A percentile compares a stretch with the other conserved stretches of the same genome.
phyloP scores from a whole-genome alignment of 2,797 vertebrate genomes.

The Vultur gryphus region DNA sequence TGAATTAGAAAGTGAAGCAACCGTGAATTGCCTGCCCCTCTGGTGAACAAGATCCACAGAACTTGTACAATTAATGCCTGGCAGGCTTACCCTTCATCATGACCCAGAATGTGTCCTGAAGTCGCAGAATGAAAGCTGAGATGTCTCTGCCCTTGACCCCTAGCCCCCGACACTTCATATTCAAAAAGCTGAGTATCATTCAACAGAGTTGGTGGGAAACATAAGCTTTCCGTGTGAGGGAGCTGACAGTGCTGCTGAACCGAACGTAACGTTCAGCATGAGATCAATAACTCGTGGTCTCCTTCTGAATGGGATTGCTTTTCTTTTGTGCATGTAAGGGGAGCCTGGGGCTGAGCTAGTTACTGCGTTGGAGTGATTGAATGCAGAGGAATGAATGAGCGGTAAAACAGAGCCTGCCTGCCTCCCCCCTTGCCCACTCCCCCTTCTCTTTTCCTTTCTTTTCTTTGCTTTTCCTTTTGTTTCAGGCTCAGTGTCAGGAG shows the following conservation, averaged over 20 bases:
- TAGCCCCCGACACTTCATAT: neutral
- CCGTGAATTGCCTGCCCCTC: neutral
- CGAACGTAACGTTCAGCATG: slow-evolving; percentile 53
- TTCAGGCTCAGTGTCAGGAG: neutral
- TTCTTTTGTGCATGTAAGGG: slow-evolving; percentile 60
- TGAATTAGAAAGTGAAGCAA: slow-evolving; percentile 13
- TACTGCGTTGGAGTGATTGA: slow-evolving; percentile 10
- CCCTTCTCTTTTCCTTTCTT: neutral
- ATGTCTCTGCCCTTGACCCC: slow-evolving; percentile 45
- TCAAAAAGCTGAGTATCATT: slow-evolving; percentile 49
- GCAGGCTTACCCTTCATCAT: neutral
- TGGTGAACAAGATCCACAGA: neutral
- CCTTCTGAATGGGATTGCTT: slow-evolving; percentile 58
- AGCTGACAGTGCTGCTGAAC: slow-evolving; percentile 59
- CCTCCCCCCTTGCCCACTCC: neutral
- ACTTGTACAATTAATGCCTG: neutral
- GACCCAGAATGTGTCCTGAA: neutral
- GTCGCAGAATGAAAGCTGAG: slow-evolving; percentile 33
- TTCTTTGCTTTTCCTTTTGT: neutral
- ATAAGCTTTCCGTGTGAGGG: slow-evolving; percentile 36
- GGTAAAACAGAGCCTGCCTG: slow-evolving; percentile 1
- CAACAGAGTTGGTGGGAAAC: slow-evolving; percentile 54
- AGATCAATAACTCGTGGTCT: slow-evolving; percentile 66
- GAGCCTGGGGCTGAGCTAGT: slow-evolving; percentile 57
- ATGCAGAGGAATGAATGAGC: slow-evolving; percentile 30